Evolutionary conservation across 1,140 invertebrate genomes (phyloP).

Genomic region (Diachasma alloeum): DNA sequence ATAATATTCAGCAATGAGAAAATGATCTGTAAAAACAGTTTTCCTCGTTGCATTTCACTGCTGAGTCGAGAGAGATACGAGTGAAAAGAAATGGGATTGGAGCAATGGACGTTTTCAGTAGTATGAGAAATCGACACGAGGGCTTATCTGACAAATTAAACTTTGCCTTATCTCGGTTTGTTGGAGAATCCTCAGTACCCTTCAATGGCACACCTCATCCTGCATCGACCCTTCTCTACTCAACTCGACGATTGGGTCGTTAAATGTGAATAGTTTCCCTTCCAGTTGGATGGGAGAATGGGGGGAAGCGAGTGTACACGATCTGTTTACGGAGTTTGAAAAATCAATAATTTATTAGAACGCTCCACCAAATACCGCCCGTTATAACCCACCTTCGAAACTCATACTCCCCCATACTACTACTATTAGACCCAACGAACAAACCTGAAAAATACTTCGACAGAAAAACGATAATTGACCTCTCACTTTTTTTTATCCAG

Average conservation of each 20-base stretch:
- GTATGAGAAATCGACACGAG: not conserved
- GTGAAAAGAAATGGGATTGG: not conserved
- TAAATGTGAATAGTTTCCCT: conserved; percentile 16
- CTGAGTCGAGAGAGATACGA: not conserved
- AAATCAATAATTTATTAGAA: conserved; percentile 28
- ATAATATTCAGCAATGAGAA: not conserved
- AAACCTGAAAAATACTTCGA: not conserved
- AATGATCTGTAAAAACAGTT: not conserved
- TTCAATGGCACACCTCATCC: not conserved
- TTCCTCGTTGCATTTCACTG: not conserved
- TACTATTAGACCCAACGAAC: not conserved
- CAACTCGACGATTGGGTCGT: not conserved
- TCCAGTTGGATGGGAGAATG: not conserved
- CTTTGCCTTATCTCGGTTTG: conserved; percentile 2
- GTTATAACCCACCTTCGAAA: conserved; percentile 10
- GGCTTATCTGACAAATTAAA: conserved; percentile 15
- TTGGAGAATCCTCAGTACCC: not conserved
- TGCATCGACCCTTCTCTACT: not conserved
- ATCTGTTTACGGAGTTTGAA: not conserved
- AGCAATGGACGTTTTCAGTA: not conserved
- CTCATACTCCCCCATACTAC: too few relatives aligned
- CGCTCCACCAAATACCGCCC: conserved; percentile 12
- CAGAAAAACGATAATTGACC: not conserved
- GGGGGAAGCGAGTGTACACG: not conserved
- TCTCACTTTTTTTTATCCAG: not conserved